Percentiles rank a stretch among this genome's conserved stretches.
Evolutionary conservation across 2,113 vertebrate genomes (phyloP).

Genomic region (Tragulus kanchil): DNA sequence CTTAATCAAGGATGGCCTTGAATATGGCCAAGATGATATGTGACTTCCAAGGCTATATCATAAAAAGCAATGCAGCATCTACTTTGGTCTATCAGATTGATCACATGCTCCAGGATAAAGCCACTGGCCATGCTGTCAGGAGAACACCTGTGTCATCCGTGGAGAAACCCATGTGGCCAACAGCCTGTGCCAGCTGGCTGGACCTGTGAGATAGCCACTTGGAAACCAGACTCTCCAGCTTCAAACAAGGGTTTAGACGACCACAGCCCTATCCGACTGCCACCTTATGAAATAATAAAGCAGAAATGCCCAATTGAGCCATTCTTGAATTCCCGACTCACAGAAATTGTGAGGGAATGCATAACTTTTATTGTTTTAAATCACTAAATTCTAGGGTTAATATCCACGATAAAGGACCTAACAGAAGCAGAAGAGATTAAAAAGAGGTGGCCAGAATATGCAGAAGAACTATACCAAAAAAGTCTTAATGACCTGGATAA

Average conservation of each 20-base stretch:
- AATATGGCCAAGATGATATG: neutral
- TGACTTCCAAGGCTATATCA: neutral
- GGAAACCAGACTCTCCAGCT: neutral
- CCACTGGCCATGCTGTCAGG: neutral
- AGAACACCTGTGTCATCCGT: neutral
- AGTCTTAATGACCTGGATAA: neutral
- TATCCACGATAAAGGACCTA: neutral
- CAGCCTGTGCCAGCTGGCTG: neutral
- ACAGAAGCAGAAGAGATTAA: neutral
- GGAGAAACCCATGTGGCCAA: neutral
- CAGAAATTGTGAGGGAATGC: neutral
- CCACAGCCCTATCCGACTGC: neutral
- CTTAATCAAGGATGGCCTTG: neutral
- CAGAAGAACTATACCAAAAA: neutral
- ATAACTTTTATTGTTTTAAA: neutral
- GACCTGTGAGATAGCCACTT: neutral
- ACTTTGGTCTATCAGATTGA: neutral
- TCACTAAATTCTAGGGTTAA: neutral
- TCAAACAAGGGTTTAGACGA: neutral
- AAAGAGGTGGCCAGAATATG: neutral
- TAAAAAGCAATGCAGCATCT: neutral
- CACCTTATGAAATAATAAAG: neutral
- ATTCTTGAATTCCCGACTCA: slow-evolving; percentile 1
- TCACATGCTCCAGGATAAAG: neutral
- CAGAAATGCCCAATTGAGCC: neutral